These are phyloP conservation scores for Daboia siamensis DNA, from an alignment of 2,113 vertebrate genomes.

Conservation along the genomic window DNA sequence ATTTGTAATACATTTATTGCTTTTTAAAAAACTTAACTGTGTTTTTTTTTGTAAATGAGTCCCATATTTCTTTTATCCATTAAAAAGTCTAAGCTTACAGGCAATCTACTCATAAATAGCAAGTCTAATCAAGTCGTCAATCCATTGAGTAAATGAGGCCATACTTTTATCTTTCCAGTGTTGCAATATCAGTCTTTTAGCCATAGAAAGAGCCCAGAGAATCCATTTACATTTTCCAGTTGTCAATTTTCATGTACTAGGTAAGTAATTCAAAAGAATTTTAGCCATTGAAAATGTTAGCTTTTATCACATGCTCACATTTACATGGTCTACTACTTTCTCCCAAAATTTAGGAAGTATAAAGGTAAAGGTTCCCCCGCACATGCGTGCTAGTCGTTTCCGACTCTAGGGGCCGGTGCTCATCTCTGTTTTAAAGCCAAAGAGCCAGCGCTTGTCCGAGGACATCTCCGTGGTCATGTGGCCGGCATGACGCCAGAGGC, in stretches of 20 bases:
- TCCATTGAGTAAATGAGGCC: neutral
- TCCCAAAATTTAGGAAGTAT: neutral
- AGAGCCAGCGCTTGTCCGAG: too few species aligned
- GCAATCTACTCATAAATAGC: neutral
- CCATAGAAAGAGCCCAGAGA: neutral
- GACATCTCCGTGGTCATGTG: too few species aligned
- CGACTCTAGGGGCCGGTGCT: too few species aligned
- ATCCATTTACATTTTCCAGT: neutral
- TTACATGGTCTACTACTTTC: neutral
- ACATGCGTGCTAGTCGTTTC: too few species aligned
- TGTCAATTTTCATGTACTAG: neutral
- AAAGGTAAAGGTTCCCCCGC: too few species aligned
- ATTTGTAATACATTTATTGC: neutral
- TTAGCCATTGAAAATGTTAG: neutral
- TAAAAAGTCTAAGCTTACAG: neutral
- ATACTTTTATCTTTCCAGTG: neutral
- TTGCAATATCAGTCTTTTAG: neutral
- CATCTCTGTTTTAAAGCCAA: too few species aligned
- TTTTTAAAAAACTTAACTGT: neutral
- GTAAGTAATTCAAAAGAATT: neutral
- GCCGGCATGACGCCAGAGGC: too few species aligned
- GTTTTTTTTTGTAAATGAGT: neutral
- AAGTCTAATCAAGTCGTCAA: neutral
- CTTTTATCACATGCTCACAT: neutral
- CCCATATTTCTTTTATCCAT: neutral